These are phyloP conservation scores for Neotoxoptera formosana DNA, from an alignment of 1,140 invertebrate genomes.

Conservation along the genomic window DNA sequence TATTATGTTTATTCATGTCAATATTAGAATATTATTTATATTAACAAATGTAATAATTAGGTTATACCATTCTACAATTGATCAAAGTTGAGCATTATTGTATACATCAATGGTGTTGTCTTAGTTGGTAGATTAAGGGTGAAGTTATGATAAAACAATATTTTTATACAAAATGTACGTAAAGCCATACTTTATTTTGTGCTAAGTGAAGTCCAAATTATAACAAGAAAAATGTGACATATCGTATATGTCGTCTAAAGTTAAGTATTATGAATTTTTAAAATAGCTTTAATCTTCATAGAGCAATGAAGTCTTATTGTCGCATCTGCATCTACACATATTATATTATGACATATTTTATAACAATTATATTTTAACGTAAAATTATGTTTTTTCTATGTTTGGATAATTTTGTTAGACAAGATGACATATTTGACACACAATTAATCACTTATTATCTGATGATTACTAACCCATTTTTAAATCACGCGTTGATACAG, in stretches of 20 bases:
- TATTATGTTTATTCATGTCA: neutral
- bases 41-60: neutral
- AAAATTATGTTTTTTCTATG: neutral
- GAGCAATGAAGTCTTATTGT: neutral
- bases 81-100: neutral
- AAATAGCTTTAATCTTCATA: neutral
- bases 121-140: neutral
- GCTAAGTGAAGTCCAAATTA: neutral
- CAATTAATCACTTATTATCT: neutral
- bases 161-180: neutral
- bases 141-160: neutral
- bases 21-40: neutral
- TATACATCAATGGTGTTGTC: neutral
- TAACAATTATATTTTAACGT: neutral
- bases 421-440: neutral
- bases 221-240: neutral
- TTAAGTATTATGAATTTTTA: neutral
- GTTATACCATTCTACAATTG: neutral
- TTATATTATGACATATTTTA: neutral
- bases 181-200: neutral
- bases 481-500: neutral
- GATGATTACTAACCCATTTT: neutral
- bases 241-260: neutral
- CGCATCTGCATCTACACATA: neutral
- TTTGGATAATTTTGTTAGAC: no score